phyloP scores from a whole-genome alignment of 1,140 invertebrate species.

The Pinna nobilis region DNA sequence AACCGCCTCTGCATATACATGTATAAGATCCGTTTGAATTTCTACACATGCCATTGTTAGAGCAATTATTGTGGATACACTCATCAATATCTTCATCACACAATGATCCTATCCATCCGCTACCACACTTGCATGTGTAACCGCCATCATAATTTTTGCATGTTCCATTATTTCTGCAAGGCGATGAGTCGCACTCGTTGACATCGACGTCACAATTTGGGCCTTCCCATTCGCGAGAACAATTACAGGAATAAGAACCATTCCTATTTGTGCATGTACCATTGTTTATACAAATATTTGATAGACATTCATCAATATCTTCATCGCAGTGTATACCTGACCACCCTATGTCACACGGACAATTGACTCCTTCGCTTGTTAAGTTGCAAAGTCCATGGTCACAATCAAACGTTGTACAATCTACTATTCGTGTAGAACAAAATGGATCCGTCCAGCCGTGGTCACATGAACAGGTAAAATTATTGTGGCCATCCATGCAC shows the following conservation, averaged over 20 bases:
- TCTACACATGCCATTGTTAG: constrained; percentile 5
- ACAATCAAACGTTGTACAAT: neutral
- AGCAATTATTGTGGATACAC: constrained; percentile 3
- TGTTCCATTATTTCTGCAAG: constrained; percentile 15
- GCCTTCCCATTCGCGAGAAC: constrained; percentile 26
- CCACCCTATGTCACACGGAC: constrained; percentile 4
- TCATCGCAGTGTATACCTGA: neutral
- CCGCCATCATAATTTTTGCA: constrained; percentile 21
- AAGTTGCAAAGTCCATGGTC: constrained; percentile 4
- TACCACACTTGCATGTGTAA: constrained; percentile 11
- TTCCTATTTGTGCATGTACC: constrained; percentile 26
- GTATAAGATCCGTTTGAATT: constrained; percentile 11
- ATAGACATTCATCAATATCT: constrained; percentile 38
- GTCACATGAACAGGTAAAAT: constrained; percentile 7
- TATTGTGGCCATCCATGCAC: neutral
- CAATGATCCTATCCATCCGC: neutral
- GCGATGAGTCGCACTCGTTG: constrained; percentile 13
- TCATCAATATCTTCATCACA: constrained; percentile 33
- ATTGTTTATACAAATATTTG: constrained; percentile 23
- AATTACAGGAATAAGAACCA: constrained; percentile 27
- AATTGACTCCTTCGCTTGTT: neutral
- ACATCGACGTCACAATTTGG: constrained; percentile 30
- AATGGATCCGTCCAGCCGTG: constrained; percentile 9
- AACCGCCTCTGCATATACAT: constrained; percentile 20
- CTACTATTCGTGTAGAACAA: neutral